Evolutionary conservation across 2,888 invertebrate species (phyloP), one percentile per base, ranked within the genome.

Genomic region (Ophion obscuratus): DNA sequence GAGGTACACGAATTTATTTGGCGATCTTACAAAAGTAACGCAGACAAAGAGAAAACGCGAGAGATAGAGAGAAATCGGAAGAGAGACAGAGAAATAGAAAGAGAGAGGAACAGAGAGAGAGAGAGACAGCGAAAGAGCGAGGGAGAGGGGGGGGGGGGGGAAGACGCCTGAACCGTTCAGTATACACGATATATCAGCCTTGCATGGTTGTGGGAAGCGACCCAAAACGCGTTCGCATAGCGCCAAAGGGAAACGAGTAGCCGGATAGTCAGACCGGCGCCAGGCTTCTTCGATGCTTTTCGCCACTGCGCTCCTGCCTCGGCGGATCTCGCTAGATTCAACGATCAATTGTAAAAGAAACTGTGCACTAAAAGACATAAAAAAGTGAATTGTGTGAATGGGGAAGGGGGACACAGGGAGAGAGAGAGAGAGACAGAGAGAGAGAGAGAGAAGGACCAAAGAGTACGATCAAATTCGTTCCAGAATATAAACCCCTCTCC

Each of bases 241-340:
- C 59, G 74, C 79, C 70, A 73, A 87, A 84, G 84, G 85, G 77
- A 86, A 77, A 83, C 85, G 85, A 68, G 62, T 40, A 67, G 27
- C 27, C 64, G 64, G 73, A 83, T 80, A 86, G 83, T 86, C 85
- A 80, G 85, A 86, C 83, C 68, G 88, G 87, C 88, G 88, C 87
- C 88, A 78, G 71, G 47, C 74, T 70, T 66, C 71, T 59, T 31
- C 74, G 74, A 59, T 24, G 83, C 47, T 83, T 44, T 44, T 62
- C 59, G 31, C 40, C 61, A 64, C 24, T 68, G 10, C 73, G 59
- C 44, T 68, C n/a, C 31, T 76, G 73, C 70, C 67, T 68, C 80
- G 75, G 83, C 83, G 80, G 68, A 76, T 85, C 75, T 77, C 71
- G 11, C 83, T 67, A 79, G 83, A 77, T 86, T 73, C 83, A 62